Percentiles rank a stretch among this genome's conserved stretches.
These are phyloP conservation scores for Acleris holmiana DNA, from an alignment of 2,888 invertebrate species.

Conservation along the genomic window DNA sequence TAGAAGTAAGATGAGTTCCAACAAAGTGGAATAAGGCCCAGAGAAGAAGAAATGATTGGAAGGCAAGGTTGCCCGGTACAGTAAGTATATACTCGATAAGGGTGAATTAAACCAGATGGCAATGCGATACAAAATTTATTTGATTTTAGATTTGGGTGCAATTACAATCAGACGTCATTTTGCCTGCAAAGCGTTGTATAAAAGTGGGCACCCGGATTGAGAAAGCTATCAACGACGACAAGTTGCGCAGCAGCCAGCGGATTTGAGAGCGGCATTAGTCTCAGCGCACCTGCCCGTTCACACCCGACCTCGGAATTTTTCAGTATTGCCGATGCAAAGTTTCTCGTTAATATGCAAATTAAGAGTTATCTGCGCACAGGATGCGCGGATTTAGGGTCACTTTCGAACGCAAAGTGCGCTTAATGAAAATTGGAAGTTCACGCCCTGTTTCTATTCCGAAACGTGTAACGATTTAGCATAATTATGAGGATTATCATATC, in stretches of 20 bases:
- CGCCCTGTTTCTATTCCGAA: conserved; percentile 65
- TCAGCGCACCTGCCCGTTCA: conserved; percentile 70
- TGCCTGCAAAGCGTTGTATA: not conserved
- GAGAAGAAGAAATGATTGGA: no score
- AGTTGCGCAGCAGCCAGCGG: conserved; percentile 43
- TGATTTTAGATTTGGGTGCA: no score
- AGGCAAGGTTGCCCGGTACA: no score
- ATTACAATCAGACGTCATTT: no score
- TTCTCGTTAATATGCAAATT: conserved; percentile 83
- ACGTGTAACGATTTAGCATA: conserved; percentile 74
- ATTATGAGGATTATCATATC: conserved; percentile 53
- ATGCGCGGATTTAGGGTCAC: conserved; percentile 69
- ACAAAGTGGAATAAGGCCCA: no score
- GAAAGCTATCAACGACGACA: conserved; percentile 51
- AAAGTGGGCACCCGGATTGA: conserved; percentile 41
- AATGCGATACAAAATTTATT: no score
- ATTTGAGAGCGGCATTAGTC: conserved; percentile 65
- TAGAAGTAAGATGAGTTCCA: no score
- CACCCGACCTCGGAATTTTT: conserved; percentile 76
- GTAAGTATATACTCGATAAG: no score
- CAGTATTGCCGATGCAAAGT: conserved; percentile 76
- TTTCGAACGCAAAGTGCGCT: conserved; percentile 63
- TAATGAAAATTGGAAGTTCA: conserved; percentile 70
- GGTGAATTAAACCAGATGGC: no score
- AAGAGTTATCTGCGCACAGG: conserved; percentile 76